Percentiles rank a stretch among this genome's conserved stretches.
Conservation (phyloP, 2,888 invertebrate genomes). For the Cabera pusaria region DNA sequence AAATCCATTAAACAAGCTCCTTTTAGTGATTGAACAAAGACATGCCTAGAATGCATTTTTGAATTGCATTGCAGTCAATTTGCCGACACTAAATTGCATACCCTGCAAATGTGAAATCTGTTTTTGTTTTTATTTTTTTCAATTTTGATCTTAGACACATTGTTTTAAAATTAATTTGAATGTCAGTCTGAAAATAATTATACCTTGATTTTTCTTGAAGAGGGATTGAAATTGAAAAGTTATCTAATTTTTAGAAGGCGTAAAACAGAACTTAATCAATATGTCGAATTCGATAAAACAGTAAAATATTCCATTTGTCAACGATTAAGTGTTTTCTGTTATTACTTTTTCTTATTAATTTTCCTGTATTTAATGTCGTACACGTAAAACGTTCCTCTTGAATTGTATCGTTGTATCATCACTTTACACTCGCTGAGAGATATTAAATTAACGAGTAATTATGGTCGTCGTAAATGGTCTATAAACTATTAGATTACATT, state of each 20-base stretch:
- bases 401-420: too few relatives aligned
- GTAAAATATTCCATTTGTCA: too few relatives aligned
- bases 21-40: constrained; percentile 81
- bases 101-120: constrained; percentile 37
- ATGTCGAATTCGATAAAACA: constrained; percentile 4
- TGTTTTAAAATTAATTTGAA: constrained; percentile 37
- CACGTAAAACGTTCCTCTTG: too few relatives aligned
- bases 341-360: too few relatives aligned
- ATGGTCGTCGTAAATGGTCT: constrained; percentile 14
- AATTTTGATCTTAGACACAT: constrained; percentile 33
- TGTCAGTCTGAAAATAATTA: constrained; percentile 22
- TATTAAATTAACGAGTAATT: constrained; percentile 10
- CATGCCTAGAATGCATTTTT: constrained; percentile 68
- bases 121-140: constrained; percentile 25
- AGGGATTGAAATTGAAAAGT: too few relatives aligned
- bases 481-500: constrained; percentile 19
- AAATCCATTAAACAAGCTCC: constrained; percentile 82
- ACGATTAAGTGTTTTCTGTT: too few relatives aligned
- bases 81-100: constrained; percentile 66
- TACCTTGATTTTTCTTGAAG: too few relatives aligned
- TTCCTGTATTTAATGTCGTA: too few relatives aligned
- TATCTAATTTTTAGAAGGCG: too few relatives aligned
- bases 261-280: too few relatives aligned
- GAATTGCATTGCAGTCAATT: constrained; percentile 73
- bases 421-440: constrained; percentile 14